Base-by-base conservation (phyloP, 2,888 invertebrate genomes). In the Watsonalla binaria region DNA sequence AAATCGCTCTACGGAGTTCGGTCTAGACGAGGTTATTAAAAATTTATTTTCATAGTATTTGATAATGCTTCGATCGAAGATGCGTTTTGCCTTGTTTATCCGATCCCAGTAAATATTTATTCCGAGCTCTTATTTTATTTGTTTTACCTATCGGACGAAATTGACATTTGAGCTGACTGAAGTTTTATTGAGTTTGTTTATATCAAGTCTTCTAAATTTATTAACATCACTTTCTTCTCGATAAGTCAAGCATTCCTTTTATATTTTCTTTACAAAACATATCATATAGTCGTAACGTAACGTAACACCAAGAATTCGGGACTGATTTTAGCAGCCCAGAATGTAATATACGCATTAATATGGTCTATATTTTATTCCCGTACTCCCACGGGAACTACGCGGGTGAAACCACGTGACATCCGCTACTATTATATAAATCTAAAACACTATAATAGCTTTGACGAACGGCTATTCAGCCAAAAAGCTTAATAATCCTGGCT, bases 21-120 rank as follows among this genome's bases (percentile, higher is more conserved):
- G 88, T 89, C 89, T 89, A 90, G 89, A 89, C 89, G 74, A 9
- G 37, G 81, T 83, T 86, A 88, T 87, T 87, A 86, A 83, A 82
- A 84, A 84, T 82, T 75, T 81, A 83, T 80, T 80, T 78, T 71
- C 69, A 78, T 81, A 76, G 75, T 82, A 79, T 80, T 82, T 63
- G 66, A 69, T 74, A 78, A 78, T 77, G 76, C 75, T 81, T 75
- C 71, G 62, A 59, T 63, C 65, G 68, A 71, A 60, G 57, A 60
- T 42, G 42, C 42, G 42, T 42, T 42, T 42, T 7, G 34, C 6
- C 34, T 48, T 49, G 39, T 49, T 49, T 49, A 49, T 49, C 15
- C 37, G 37, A 9, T 0, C n/a, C 5, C 49, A 11, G 42, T 42
- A 39, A 13, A 35, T 15, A 49, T 49, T 49, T 15, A 46, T 15